A percentile compares a stretch with the other conserved stretches of the same genome.
Conservation (phyloP, 2,113 vertebrate genomes). For the Bathybates hornii region DNA sequence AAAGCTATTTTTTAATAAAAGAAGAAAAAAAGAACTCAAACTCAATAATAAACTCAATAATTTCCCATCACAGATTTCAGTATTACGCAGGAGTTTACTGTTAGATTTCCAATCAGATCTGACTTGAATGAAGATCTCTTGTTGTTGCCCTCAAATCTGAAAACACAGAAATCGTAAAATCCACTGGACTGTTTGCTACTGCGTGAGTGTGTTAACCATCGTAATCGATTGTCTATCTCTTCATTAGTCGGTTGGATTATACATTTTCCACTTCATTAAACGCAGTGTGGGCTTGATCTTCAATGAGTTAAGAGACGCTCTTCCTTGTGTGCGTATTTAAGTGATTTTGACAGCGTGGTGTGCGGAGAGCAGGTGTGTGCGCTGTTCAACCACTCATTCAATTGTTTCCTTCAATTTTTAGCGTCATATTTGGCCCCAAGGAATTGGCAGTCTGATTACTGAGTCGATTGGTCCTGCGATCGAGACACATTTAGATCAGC, state of each 20-base stretch:
- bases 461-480: not conserved
- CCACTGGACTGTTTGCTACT: not conserved
- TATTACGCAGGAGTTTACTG: not conserved
- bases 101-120: not conserved
- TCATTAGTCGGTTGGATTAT: constrained; percentile 64
- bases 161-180: not conserved
- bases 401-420: constrained; percentile 58
- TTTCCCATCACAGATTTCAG: not conserved
- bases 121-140: not conserved
- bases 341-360: constrained; percentile 73
- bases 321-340: constrained; percentile 54
- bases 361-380: constrained; percentile 72
- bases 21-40: not conserved
- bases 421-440: constrained; percentile 40
- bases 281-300: constrained; percentile 20
- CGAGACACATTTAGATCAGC: not conserved
- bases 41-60: not conserved
- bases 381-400: constrained; percentile 49
- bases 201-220: constrained; percentile 12
- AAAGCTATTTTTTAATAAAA: not conserved
- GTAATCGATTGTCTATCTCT: constrained; percentile 53
- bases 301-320: constrained; percentile 54
- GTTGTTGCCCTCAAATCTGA: not conserved
- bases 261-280: constrained; percentile 64
- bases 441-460: not conserved